Evolutionary conservation across 1,140 invertebrate species (phyloP), one percentile per base, ranked within the genome.

Genomic region (Zaprionus taronus): DNA sequence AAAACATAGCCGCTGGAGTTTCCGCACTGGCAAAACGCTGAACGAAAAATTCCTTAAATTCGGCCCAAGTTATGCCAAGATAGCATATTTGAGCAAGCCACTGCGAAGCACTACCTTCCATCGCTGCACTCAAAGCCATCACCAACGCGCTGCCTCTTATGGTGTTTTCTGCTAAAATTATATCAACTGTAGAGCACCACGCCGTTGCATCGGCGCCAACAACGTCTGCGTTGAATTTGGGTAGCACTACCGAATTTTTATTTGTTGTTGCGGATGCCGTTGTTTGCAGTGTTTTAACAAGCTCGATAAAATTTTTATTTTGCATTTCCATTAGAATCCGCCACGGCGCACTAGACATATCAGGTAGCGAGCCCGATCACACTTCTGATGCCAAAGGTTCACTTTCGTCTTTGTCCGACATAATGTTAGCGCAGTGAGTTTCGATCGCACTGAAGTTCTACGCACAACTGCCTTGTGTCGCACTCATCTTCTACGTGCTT

Each of bases 221-320:
- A 66, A 55, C 20, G 57, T 73, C 63, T 73, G 63, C 63, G 36
- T 73, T 73, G 49, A 73, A 73, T 67, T 73, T 73, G 20, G 71
- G 63, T 15, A 73, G 47, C 5, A 71, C 56, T 14, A n/a, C 14
- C 11, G 17, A 31, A 11, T 1, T 57, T 47, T 20, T 47, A 56
- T 67, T 67, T 67, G 47, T 64, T 53, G 58, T 61, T 44, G 17
- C 26, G 26, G 26, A 28, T 61, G 58, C 14, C 38, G 58, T 61
- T 41, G 38, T 41, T 41, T 65, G 5, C 26, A 28, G 12, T 20
- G 34, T 34, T 55, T 65, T 65, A 17, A 55, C 20, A 55, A 65
- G 63, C 17, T 28, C 26, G 6, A 28, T 28, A 28, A 28, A 6
- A 6, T 28, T 28, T 28, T 28, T 28, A 28, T 62, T 62, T 62